Conservation (phyloP, 2,888 invertebrate species). For the Pelosia muscerda region DNA sequence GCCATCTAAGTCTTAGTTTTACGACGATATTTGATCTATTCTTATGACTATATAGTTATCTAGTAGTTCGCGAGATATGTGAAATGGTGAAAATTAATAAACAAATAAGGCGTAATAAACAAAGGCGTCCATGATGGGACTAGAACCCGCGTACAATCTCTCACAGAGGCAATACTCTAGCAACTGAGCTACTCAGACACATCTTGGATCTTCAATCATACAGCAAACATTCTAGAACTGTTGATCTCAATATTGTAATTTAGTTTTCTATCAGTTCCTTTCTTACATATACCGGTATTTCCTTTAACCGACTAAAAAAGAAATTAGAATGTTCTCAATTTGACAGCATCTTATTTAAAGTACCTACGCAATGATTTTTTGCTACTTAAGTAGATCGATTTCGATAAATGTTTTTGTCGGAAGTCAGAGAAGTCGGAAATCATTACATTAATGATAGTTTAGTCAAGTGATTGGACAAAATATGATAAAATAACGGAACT, state of each 20-base stretch:
- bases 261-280: not conserved
- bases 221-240: not conserved
- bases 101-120: no score
- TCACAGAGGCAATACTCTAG: no score
- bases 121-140: no score
- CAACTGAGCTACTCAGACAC: no score
- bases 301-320: not conserved
- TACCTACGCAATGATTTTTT: not conserved
- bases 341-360: not conserved
- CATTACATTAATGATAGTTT: not conserved
- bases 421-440: not conserved
- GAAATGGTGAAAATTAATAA: not conserved
- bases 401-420: not conserved
- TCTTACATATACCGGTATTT: not conserved
- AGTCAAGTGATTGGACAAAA: not conserved
- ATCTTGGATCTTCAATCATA: no score
- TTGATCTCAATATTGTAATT: not conserved
- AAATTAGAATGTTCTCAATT: not conserved
- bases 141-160: no score
- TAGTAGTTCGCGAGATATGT: not conserved
- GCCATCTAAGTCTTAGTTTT: not conserved
- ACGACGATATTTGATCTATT: not conserved
- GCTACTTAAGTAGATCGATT: constrained; percentile 1
- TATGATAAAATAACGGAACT: not conserved
- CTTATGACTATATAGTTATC: not conserved